Evolutionary conservation across 2,113 vertebrate genomes (phyloP).

Genomic region (Salvelinus alpinus): DNA sequence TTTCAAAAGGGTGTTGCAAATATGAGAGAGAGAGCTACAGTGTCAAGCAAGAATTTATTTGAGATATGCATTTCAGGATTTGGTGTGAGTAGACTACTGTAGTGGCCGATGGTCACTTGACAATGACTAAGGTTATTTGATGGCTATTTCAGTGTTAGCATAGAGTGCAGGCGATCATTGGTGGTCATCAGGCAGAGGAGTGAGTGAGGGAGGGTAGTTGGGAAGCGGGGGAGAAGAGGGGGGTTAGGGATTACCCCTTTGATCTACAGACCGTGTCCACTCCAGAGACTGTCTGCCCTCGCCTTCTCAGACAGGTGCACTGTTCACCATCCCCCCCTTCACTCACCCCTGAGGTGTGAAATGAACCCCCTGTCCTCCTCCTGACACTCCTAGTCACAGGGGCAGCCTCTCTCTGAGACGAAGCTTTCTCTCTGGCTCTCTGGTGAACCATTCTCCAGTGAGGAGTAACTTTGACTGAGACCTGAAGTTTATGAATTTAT

Average conservation of each 20-base stretch:
- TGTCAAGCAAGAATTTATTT: not conserved
- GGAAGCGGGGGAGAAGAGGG: not conserved
- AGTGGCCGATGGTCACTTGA: slow-evolving; percentile 30
- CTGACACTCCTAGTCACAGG: too few relatives aligned
- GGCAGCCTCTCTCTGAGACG: too few relatives aligned
- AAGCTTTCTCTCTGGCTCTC: too few relatives aligned
- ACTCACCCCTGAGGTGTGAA: too few relatives aligned
- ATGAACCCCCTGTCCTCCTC: too few relatives aligned
- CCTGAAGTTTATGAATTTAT: too few relatives aligned
- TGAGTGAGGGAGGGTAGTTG: slow-evolving; percentile 27
- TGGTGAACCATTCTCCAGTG: too few relatives aligned
- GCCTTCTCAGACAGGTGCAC: slow-evolving; percentile 59
- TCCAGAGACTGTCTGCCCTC: slow-evolving; percentile 36
- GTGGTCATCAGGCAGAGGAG: not conserved
- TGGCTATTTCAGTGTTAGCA: not conserved
- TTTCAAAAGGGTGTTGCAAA: not conserved
- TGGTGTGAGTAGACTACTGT: not conserved
- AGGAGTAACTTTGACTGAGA: too few relatives aligned
- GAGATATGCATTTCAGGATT: not conserved
- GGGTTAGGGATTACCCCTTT: slow-evolving; percentile 59
- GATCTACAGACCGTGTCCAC: slow-evolving; percentile 63
- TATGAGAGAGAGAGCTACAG: not conserved
- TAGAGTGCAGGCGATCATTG: slow-evolving; percentile 9
- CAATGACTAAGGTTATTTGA: not conserved
- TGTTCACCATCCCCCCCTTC: slow-evolving; percentile 28